phyloP scores from a whole-genome alignment of 2,888 invertebrate genomes.

The Drosophila hamatofila region DNA sequence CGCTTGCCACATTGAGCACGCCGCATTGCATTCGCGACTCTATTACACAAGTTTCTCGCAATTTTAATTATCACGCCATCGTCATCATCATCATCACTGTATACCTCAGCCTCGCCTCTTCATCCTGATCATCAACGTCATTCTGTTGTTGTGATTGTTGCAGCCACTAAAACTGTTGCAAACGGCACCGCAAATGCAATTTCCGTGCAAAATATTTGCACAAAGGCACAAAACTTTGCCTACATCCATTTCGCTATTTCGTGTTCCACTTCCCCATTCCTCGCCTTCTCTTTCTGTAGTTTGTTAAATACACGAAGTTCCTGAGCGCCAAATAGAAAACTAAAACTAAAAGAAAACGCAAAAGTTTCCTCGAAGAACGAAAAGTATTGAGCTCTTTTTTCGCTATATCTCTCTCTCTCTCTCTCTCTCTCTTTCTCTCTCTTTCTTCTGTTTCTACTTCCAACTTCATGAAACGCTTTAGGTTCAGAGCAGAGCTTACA shows the following conservation, averaged over 20 bases:
- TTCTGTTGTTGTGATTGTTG: constrained; percentile 36
- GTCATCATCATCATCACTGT: constrained; percentile 24
- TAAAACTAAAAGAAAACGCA: constrained; percentile 10
- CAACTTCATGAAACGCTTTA: constrained; percentile 34
- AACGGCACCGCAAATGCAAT: constrained; percentile 67
- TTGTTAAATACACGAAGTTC: constrained; percentile 31
- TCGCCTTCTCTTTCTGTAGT: not conserved
- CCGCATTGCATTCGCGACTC: constrained; percentile 48
- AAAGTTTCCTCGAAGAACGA: constrained; percentile 29
- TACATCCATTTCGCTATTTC: constrained; percentile 4
- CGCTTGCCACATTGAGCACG: constrained; percentile 28
- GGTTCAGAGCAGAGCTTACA: constrained; percentile 37
- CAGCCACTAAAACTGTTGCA: constrained; percentile 41
- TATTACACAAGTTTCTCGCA: constrained; percentile 45
- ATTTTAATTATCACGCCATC: constrained; percentile 67
- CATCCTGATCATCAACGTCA: not conserved
- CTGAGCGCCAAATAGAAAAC: constrained; percentile 27
- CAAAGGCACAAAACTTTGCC: constrained; percentile 57
- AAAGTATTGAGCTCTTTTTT: constrained; percentile 26
- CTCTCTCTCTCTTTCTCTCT: not conserved
- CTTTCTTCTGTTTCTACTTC: not conserved
- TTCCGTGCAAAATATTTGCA: constrained; percentile 71
- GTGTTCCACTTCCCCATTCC: constrained; percentile 1
- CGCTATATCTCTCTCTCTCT: not conserved
- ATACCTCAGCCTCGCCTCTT: not conserved